Percentiles rank a stretch among this genome's conserved stretches.
phyloP scores from a whole-genome alignment of 2,113 vertebrate genomes.

The Neomonachus schauinslandi region DNA sequence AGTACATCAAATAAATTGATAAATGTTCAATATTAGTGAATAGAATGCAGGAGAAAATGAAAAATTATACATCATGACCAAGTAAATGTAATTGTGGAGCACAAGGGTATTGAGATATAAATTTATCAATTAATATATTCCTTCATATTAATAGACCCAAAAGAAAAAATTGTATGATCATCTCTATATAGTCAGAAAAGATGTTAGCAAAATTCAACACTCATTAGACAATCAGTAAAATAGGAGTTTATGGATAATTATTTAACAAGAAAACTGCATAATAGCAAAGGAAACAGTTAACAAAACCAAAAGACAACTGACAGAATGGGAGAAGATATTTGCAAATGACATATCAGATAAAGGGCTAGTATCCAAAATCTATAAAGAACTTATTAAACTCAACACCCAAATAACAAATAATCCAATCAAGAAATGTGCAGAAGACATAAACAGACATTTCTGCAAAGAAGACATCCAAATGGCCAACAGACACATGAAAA shows the following conservation, averaged over 20 bases:
- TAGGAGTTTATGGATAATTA: neutral
- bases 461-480: too few relatives aligned
- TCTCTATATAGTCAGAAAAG: neutral
- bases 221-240: neutral
- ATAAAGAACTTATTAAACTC: too few relatives aligned
- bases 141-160: neutral
- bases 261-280: neutral
- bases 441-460: too few relatives aligned
- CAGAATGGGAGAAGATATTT: too few relatives aligned
- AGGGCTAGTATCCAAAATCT: too few relatives aligned
- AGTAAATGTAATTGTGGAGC: neutral
- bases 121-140: neutral
- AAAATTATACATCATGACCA: neutral
- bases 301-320: too few relatives aligned
- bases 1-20: neutral
- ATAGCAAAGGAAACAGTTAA: too few relatives aligned
- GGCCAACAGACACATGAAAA: too few relatives aligned
- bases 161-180: neutral
- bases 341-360: too few relatives aligned
- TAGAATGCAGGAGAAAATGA: neutral
- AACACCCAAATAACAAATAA: too few relatives aligned
- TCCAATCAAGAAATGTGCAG: too few relatives aligned
- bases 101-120: neutral
- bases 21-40: neutral
- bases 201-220: neutral